Evolutionary conservation across 2,797 vertebrate species (phyloP), one percentile per base, ranked within the genome.

Genomic region (Decapterus maruadsi): DNA sequence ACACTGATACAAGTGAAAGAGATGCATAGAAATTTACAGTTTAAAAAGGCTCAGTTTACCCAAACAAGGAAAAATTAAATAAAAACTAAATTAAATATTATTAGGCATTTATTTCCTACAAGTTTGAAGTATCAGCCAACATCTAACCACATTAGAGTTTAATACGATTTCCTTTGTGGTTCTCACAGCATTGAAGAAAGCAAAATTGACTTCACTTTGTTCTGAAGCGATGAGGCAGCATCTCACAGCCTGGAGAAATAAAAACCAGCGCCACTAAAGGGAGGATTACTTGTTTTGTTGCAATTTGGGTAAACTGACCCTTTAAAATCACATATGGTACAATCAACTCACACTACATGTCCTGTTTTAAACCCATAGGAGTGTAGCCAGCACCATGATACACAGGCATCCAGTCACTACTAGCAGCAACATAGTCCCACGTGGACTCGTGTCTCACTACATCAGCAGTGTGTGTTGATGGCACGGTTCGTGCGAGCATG

Each of bases 1-100:
- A 81, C 61, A 80, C 42, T 20, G 29, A 78, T 51, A 75, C n/a
- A 46, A 67, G 75, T 60, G 22, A 72, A 42, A 53, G 64, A 43
- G 63, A 79, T 72, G 51, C 53, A 65, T 46, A 48, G 42, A 68
- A 48, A 26, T 42, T 4, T 31, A 77, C 61, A 68, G 29, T 36
- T 53, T 26, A 62, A 61, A 56, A 69, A 58, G 38, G 68, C 29
- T 63, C 43, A 48, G 16, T 74, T 68, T 36, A 75, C 46, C 20
- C 48, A 53, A 48, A 58, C 6, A 13, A 31, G 5, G 11, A n/a
- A 29, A 42, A 42, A 13, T 13, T 3, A 11, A 13, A 42, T 13
- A 42, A 42, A n/a, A 42, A 42, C 12, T 12, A 45, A 45, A 17
- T 45, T 4, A 45, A 45, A 17, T 45, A 6, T 16, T 19, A 6